These are phyloP conservation scores for Trichonephila inaurata DNA, from an alignment of 1,140 invertebrate species.

Conservation along the genomic window DNA sequence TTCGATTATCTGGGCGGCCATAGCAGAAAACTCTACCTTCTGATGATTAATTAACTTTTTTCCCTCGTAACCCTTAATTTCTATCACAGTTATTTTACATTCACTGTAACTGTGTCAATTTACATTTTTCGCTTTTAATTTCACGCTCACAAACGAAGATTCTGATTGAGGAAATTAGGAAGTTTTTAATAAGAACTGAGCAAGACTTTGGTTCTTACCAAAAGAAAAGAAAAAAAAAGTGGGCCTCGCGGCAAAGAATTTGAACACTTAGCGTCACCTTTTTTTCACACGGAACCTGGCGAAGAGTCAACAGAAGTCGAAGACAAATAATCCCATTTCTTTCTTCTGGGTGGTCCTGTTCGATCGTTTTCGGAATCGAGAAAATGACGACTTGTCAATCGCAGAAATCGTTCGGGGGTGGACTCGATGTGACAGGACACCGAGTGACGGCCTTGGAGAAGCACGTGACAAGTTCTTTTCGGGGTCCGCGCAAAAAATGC, in stretches of 20 bases:
- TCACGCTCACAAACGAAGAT: too few relatives aligned
- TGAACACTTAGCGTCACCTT: neutral
- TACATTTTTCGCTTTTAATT: too few relatives aligned
- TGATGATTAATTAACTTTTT: too few relatives aligned
- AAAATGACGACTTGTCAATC: constrained; percentile 46
- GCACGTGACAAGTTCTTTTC: neutral
- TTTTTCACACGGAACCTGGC: neutral
- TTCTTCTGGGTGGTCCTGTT: constrained; percentile 25
- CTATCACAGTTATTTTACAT: too few relatives aligned
- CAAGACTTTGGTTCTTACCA: too few relatives aligned
- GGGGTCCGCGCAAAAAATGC: neutral
- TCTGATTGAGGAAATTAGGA: too few relatives aligned
- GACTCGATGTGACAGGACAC: neutral
- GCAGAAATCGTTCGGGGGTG: neutral
- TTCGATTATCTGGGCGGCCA: too few relatives aligned
- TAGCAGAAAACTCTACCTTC: too few relatives aligned
- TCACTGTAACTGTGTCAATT: too few relatives aligned
- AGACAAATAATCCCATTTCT: neutral
- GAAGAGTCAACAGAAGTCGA: neutral
- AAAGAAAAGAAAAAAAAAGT: too few relatives aligned
- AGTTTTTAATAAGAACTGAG: too few relatives aligned
- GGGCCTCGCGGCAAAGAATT: neutral
- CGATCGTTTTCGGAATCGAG: neutral
- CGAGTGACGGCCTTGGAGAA: neutral
- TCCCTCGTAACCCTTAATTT: too few relatives aligned